A percentile compares a stretch with the other conserved stretches of the same genome.
Evolutionary conservation across 2,888 invertebrate genomes (phyloP).

Genomic region (Drosophila melanocephala): DNA sequence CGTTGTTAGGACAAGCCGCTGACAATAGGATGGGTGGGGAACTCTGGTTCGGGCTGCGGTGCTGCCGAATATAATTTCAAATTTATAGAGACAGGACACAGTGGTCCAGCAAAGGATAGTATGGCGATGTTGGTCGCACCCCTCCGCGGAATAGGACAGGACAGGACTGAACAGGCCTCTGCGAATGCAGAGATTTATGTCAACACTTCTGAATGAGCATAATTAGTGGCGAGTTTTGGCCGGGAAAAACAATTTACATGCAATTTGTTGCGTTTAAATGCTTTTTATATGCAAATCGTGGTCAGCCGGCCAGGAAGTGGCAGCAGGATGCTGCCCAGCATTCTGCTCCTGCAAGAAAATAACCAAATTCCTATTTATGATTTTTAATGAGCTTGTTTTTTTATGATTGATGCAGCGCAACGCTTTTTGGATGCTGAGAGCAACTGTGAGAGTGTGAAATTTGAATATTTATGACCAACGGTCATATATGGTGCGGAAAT

Average conservation of each 20-base stretch:
- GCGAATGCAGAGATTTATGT: conserved; percentile 77
- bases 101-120: conserved; percentile 55
- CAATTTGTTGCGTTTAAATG: conserved; percentile 79
- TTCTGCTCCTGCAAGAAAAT: conserved; percentile 41
- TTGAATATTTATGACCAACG: conserved; percentile 85
- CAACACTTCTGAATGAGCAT: conserved; percentile 76
- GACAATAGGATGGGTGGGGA: conserved; percentile 54
- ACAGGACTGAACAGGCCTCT: conserved; percentile 7
- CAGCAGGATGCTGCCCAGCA: conserved; percentile 34
- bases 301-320: conserved; percentile 58
- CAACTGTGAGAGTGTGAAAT: conserved; percentile 50
- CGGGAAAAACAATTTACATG: conserved; percentile 75
- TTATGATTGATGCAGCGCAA: conserved; percentile 73
- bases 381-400: conserved; percentile 74
- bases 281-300: conserved; percentile 82
- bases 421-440: conserved; percentile 50
- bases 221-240: conserved; percentile 76
- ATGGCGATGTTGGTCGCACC: conserved; percentile 29
- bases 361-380: conserved; percentile 63
- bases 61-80: conserved; percentile 71
- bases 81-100: conserved; percentile 76
- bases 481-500: conserved; percentile 84
- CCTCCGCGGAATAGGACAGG: conserved; percentile 35
- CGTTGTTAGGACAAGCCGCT: conserved; percentile 72
- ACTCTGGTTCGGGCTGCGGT: conserved; percentile 25